Evolutionary conservation across 1,140 invertebrate species (phyloP).

Genomic region (Mactra quadrangularis): DNA sequence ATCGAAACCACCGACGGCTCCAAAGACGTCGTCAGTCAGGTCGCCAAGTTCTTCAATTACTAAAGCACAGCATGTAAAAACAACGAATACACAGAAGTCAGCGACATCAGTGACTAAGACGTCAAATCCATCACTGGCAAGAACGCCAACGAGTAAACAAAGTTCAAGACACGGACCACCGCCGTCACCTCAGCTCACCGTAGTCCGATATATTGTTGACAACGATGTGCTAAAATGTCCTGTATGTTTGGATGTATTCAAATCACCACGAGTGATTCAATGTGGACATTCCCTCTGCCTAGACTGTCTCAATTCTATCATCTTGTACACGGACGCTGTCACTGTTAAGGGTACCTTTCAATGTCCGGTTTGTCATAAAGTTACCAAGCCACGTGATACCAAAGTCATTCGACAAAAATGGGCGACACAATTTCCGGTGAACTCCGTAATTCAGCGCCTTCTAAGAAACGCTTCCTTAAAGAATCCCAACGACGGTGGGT

Average conservation of each 20-base stretch:
- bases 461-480: constrained; percentile 35
- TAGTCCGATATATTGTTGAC: constrained; percentile 38
- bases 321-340: constrained; percentile 30
- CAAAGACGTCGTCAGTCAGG: not conserved
- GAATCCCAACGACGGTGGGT: constrained; percentile 20
- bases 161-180: constrained; percentile 39
- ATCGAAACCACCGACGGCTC: not conserved
- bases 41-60: not conserved
- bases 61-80: constrained; percentile 17
- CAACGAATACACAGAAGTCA: not conserved
- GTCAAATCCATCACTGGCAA: constrained; percentile 1
- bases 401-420: constrained; percentile 36
- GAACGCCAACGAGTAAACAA: constrained; percentile 13
- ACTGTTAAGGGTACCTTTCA: constrained; percentile 42
- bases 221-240: constrained; percentile 55
- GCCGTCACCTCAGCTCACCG: constrained; percentile 34
- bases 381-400: constrained; percentile 26
- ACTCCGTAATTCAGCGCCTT: constrained; percentile 23
- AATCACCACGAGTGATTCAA: constrained; percentile 46
- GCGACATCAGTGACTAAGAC: not conserved
- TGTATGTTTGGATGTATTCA: constrained; percentile 52
- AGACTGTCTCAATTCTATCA: constrained; percentile 45
- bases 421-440: constrained; percentile 50
- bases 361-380: constrained; percentile 54
- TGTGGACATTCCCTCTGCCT: constrained; percentile 52